phyloP scores from a whole-genome alignment of 2,888 invertebrate species.

The Bombylius discolor region DNA sequence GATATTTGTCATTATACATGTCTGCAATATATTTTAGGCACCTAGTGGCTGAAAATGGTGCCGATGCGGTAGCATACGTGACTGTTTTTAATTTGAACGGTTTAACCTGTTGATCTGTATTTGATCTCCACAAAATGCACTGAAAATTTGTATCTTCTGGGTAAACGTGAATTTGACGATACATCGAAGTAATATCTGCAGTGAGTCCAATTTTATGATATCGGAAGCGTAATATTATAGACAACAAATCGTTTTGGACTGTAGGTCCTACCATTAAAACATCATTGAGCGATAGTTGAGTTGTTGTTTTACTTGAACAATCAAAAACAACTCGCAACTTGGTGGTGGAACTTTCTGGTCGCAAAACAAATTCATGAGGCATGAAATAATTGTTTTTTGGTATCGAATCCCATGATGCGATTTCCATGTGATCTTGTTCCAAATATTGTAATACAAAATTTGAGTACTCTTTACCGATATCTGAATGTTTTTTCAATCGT shows the following conservation, averaged over 20 bases:
- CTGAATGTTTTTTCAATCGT: too few relatives aligned
- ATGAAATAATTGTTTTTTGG: slow-evolving; percentile 2
- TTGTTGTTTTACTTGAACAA: slow-evolving; percentile 17
- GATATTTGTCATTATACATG: slow-evolving; percentile 15
- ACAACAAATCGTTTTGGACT: slow-evolving; percentile 19
- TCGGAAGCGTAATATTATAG: slow-evolving; percentile 20
- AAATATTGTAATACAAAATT: slow-evolving; percentile 6
- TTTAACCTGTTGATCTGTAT: slow-evolving; percentile 11
- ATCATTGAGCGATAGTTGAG: slow-evolving; percentile 3
- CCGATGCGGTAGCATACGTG: neutral
- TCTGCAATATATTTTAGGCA: slow-evolving; percentile 12
- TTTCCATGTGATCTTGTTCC: slow-evolving; percentile 1
- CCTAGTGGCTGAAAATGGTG: slow-evolving; percentile 3
- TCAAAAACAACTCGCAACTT: slow-evolving; percentile 11
- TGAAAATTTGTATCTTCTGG: slow-evolving; percentile 19
- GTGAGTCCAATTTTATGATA: slow-evolving; percentile 19
- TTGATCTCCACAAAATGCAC: slow-evolving; percentile 22
- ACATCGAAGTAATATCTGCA: slow-evolving; percentile 17
- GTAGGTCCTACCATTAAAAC: slow-evolving; percentile 6
- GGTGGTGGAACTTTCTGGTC: slow-evolving; percentile 5
- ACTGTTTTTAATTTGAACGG: neutral
- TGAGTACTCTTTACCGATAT: neutral
- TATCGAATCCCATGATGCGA: neutral
- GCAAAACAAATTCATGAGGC: slow-evolving; percentile 9
- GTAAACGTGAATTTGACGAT: slow-evolving; percentile 18